These are phyloP conservation scores for Agrenia bidenticulata DNA, from an alignment of 2,888 invertebrate genomes.

Conservation along the genomic window DNA sequence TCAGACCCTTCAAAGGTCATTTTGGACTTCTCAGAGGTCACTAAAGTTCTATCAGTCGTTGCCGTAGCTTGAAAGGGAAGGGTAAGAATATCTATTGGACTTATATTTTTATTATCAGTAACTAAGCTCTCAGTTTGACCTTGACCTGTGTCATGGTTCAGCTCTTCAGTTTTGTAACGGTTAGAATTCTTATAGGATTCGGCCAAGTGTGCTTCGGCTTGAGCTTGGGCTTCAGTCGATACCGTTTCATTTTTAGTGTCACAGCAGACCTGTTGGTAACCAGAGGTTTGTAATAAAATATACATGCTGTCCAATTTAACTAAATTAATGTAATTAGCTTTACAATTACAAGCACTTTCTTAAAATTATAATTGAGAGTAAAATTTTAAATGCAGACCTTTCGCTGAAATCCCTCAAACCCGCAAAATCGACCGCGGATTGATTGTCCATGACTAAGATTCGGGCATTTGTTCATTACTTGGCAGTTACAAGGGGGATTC, in stretches of 20 bases:
- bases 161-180: conserved; percentile 3
- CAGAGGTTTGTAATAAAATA: no score
- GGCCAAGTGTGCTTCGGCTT: neutral
- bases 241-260: neutral
- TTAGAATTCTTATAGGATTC: neutral
- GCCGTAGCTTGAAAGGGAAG: no score
- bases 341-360: no score
- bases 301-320: no score
- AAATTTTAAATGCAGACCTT: conserved; percentile 26
- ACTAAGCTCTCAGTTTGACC: no score
- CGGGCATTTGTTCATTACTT: conserved; percentile 30
- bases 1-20: no score
- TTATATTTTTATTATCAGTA: no score
- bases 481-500: conserved; percentile 28
- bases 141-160: neutral
- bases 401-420: conserved; percentile 39
- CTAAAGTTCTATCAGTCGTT: no score
- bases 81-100: no score
- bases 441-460: conserved; percentile 2
- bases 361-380: no score
- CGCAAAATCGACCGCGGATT: conserved; percentile 32
- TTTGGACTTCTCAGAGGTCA: no score
- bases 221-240: neutral
- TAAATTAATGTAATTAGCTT: no score
- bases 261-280: conserved; percentile 29